phyloP scores from a whole-genome alignment of 2,113 vertebrate genomes.

The Anarhynchus alexandrinus region DNA sequence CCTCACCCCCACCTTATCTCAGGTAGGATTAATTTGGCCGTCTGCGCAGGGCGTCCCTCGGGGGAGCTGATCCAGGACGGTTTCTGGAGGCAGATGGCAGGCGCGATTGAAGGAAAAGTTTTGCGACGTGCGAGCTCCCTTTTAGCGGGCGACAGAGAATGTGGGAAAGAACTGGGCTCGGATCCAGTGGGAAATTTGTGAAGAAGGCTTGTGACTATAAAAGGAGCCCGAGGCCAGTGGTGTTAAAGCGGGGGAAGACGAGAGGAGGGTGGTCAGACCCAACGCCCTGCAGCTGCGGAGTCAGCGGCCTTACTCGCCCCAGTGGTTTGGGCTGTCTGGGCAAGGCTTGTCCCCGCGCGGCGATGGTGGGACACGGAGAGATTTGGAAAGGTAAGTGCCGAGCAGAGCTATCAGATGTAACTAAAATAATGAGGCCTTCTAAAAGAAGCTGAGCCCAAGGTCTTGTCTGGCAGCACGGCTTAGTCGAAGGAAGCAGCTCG shows the following conservation, averaged over 20 bases:
- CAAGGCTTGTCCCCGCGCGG: not conserved
- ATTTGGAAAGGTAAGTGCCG: not conserved
- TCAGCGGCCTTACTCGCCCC: not conserved
- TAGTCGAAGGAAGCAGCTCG: not conserved
- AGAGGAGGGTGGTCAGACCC: not conserved
- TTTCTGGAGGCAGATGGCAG: not conserved
- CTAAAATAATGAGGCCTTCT: not conserved
- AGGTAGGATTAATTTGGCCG: not conserved
- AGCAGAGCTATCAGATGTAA: not conserved
- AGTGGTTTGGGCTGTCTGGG: not conserved
- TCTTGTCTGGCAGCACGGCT: not conserved
- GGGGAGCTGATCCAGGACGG: not conserved
- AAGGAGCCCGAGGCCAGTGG: not conserved
- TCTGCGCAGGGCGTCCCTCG: accelerated
- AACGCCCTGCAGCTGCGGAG: not conserved
- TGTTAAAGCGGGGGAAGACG: not conserved
- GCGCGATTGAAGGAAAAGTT: not conserved
- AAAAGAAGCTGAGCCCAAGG: not conserved
- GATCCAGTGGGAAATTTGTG: not conserved
- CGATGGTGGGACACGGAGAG: not conserved
- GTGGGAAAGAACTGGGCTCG: not conserved
- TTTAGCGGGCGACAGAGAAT: not conserved
- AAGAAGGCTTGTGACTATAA: not conserved
- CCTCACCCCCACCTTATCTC: too few relatives aligned
- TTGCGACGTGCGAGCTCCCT: not conserved